A percentile compares a stretch with the other conserved stretches of the same genome.
Evolutionary conservation across 1,140 invertebrate species (phyloP).

Genomic region (Acromyrmex charruanus): DNA sequence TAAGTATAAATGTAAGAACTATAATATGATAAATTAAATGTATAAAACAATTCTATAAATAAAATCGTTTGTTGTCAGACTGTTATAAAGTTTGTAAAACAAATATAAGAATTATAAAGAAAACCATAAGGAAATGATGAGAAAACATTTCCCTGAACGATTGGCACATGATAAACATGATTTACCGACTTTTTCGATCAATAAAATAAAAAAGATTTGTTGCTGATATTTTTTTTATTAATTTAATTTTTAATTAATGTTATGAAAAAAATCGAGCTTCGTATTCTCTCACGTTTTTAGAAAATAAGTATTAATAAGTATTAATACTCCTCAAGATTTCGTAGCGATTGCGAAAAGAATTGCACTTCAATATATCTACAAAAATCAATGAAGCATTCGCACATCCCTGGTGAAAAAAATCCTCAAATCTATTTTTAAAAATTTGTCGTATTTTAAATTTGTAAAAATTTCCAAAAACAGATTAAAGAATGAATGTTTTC

Average conservation of each 20-base stretch:
- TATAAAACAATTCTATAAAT: no score
- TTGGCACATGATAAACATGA: not conserved
- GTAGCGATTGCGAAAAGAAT: not conserved
- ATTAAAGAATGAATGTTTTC: no score
- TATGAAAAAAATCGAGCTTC: not conserved
- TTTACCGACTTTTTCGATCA: not conserved
- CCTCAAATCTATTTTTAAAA: no score
- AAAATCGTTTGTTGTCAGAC: no score
- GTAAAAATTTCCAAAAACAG: no score
- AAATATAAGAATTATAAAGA: not conserved
- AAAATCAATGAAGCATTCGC: not conserved
- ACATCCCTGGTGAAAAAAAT: not conserved
- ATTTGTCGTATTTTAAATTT: no score
- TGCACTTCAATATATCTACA: not conserved
- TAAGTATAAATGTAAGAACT: no score
- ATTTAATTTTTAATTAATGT: not conserved
- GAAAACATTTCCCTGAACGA: not conserved
- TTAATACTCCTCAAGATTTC: not conserved
- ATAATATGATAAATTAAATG: no score
- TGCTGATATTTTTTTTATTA: not conserved
- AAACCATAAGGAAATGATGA: not conserved
- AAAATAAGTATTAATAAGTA: not conserved
- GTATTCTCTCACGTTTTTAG: not conserved
- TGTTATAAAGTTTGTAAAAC: no score
- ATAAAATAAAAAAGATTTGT: not conserved